Evolutionary conservation across 1,140 invertebrate genomes (phyloP), one percentile per base, ranked within the genome.

Genomic region (Sarcophaga peregrina): DNA sequence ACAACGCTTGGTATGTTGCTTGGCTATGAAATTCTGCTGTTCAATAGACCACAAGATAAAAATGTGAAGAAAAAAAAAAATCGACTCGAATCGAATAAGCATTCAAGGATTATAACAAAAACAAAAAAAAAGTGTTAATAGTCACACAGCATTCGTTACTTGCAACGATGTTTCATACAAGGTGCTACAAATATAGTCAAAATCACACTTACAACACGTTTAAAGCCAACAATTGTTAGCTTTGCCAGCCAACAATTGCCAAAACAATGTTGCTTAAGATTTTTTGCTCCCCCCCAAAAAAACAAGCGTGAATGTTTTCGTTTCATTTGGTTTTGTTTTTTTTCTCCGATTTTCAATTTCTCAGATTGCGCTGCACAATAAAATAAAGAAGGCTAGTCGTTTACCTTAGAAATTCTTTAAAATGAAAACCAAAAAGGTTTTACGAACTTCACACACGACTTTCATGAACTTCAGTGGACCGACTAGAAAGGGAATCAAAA

Each of bases 361-460:
- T 37, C 8, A 4, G 15, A 58, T 58, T 58, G 15, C 9, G 52
- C n/a, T 58, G 10, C 10, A 20, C 58, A 68, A 68, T 68, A 68
- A 68, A 68, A 68, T 4, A 20, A 68, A 68, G 58, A 17, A 17
- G 58, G 17, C 58, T 11, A 68, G n/a, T 68, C 15, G 15, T n/a
- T 25, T 68, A 5, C n/a, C n/a, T 68, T 3, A 25, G n/a, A 25
- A 17, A 68, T 20, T 20, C 4, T 68, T 25, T 20, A 52, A 52
- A 52, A 52, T 3, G 5, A 52, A 52, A 52, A 13, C 8, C 13
- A 10, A 10, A 68, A 68, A 68, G 62, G 62, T 68, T 68, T 68
- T 68, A 68, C 62, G 62, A 68, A 68, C 62, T 68, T 68, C 62
- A 68, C 62, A 68, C 62, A 68, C 62, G 62, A 68, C 62, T 68